Conservation (phyloP, 2,113 vertebrate species). For the Brachypodius melanocephalos region DNA sequence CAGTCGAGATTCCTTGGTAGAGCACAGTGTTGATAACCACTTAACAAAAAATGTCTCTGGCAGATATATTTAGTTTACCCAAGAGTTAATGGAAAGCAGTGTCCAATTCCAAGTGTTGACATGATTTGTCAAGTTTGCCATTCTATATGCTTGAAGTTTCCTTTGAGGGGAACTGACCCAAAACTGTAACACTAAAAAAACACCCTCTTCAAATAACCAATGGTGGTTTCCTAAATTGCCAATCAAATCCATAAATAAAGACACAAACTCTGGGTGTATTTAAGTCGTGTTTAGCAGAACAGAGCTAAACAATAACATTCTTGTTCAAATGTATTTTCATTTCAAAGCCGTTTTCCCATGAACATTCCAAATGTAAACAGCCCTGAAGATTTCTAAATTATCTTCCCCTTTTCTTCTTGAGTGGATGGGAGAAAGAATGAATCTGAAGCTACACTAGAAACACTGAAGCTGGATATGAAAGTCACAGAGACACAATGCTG, state of each 20-base stretch:
- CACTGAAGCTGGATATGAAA: conserved; percentile 37
- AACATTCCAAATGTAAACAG: conserved; percentile 37
- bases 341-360: conserved; percentile 31
- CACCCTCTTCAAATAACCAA: conserved; percentile 52
- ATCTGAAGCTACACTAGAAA: not conserved
- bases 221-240: conserved; percentile 40
- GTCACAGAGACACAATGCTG: conserved; percentile 37
- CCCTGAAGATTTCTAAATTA: conserved; percentile 30
- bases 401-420: conserved; percentile 15
- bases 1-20: not conserved
- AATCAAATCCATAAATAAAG: conserved; percentile 58
- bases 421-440: not conserved
- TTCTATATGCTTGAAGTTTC: conserved; percentile 35
- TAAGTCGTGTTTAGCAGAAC: conserved; percentile 42
- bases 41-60: not conserved
- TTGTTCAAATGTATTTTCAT: conserved; percentile 44
- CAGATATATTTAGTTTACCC: not conserved
- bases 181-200: conserved; percentile 65
- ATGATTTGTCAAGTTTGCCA: conserved; percentile 11
- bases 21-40: not conserved
- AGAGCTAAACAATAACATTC: conserved; percentile 53
- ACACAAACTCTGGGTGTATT: not conserved
- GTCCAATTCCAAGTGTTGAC: conserved; percentile 54
- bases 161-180: conserved; percentile 65
- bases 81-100: conserved; percentile 29